Evolutionary conservation across 2,797 vertebrate species (phyloP).

Genomic region (Parauchenoglanis punctatus): DNA sequence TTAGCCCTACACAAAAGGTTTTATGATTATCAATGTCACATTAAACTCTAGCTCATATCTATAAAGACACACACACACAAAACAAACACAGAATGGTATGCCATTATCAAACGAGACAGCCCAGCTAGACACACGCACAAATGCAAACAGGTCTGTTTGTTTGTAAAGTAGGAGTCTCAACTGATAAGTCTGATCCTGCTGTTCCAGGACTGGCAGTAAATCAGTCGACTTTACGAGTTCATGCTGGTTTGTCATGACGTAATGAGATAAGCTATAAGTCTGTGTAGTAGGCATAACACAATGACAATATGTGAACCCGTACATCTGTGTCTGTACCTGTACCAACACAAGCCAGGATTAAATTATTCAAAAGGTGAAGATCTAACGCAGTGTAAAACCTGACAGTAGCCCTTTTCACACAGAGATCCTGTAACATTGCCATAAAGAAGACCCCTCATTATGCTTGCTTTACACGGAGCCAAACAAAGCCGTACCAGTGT

Average conservation of each 20-base stretch:
- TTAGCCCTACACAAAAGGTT: background rate
- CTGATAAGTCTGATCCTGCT: slow-evolving; percentile 9
- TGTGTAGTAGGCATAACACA: background rate
- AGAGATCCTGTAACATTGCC: too few relatives aligned
- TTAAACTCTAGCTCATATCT: background rate
- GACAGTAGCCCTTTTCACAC: background rate
- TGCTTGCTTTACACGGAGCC: too few relatives aligned
- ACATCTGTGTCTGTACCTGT: background rate
- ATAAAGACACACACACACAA: slow-evolving; percentile 17
- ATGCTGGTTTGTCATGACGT: background rate
- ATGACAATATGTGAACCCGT: background rate
- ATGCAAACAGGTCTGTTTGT: slow-evolving; percentile 9
- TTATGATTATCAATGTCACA: background rate
- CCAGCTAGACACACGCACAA: slow-evolving; percentile 7
- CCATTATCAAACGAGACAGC: slow-evolving; percentile 2
- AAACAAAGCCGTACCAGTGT: too few relatives aligned
- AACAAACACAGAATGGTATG: slow-evolving; percentile 5
- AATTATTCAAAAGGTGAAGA: too few relatives aligned
- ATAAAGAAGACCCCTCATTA: too few relatives aligned
- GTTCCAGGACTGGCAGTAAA: slow-evolving; percentile 3
- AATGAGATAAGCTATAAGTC: background rate
- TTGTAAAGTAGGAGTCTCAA: background rate
- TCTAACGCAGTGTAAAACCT: background rate
- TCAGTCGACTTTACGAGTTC: background rate
- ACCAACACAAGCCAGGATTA: background rate